Base-by-base conservation (phyloP, 2,888 invertebrate species). In the Anarsia innoxiella region DNA sequence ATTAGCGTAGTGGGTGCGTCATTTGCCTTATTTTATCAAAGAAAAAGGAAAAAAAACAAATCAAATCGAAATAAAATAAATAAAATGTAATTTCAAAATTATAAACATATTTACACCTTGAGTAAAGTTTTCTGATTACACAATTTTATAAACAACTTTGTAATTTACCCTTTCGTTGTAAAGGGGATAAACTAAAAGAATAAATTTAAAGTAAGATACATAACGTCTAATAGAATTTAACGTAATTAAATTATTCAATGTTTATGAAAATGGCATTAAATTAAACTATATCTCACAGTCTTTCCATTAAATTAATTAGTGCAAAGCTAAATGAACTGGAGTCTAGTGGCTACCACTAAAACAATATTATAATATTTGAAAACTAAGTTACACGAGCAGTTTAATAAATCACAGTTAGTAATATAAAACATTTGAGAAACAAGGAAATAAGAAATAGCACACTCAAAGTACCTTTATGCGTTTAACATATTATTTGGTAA, bases 91-190 rank as follows among this genome's bases (percentile, higher is more conserved):
- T 67, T 70, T 66, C 52, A 57, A 69, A 68, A 69, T 64, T 66
- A 69, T 71, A 66, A 74, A 76, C 73, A 75, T 82, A 83, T 84
- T 83, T 83, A 84, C 83, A 84, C 65, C 59, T 66, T 68, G 72
- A 76, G 73, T 78, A 74, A 64, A 55, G 56, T 65, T 65, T 60
- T 53, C 46, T 46, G 57, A 56, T 44, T 62, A 59, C 49, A 65
- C 52, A 58, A 60, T 54, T n/a, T 58, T 54, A 56, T 56, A 59
- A 64, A 67, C 60, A 65, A 64, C 55, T 67, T 64, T 63, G 64
- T 68, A 63, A 66, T 53, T 48, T 49, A 39, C 34, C 54, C 58
- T 53, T 44, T 50, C 42, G 38, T 41, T 44, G 41, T 34, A 42
- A 51, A 49, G 56, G 49, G 42, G 53, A 46, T 56, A 48, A 54